These are phyloP conservation scores for Microctonus brassicae DNA, from an alignment of 2,888 invertebrate genomes.

Conservation along the genomic window DNA sequence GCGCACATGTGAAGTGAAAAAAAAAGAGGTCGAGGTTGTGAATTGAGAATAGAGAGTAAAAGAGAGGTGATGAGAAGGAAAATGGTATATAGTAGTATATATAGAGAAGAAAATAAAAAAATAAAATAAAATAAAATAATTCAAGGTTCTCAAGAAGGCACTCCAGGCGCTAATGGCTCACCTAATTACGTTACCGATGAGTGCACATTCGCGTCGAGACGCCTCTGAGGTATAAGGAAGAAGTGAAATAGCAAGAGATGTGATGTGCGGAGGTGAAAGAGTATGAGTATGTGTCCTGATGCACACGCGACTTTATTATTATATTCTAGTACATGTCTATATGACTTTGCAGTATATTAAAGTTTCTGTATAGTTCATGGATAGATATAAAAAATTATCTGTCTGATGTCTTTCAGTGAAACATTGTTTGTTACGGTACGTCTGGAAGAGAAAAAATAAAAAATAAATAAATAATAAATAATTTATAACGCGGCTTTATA, in stretches of 20 bases:
- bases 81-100: not conserved
- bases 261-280: not conserved
- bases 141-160: conserved; percentile 44
- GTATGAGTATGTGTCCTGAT: not conserved
- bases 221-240: not conserved
- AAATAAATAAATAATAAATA: no score
- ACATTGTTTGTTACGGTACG: no score
- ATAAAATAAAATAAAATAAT: conserved; percentile 38
- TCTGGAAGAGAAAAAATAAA: no score
- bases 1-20: conserved; percentile 17
- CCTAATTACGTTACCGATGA: conserved; percentile 44
- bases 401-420: not conserved
- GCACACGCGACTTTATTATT: not conserved
- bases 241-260: not conserved
- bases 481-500: not conserved
- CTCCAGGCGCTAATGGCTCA: conserved; percentile 44
- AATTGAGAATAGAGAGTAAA: conserved; percentile 3
- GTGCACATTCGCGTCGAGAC: conserved; percentile 28
- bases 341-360: not conserved
- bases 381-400: not conserved
- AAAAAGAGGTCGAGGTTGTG: conserved; percentile 29
- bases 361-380: not conserved
- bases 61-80: conserved; percentile 14
- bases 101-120: no score
- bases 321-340: not conserved